Evolutionary conservation across 2,888 invertebrate genomes (phyloP).

Genomic region (Drosophila leonis): DNA sequence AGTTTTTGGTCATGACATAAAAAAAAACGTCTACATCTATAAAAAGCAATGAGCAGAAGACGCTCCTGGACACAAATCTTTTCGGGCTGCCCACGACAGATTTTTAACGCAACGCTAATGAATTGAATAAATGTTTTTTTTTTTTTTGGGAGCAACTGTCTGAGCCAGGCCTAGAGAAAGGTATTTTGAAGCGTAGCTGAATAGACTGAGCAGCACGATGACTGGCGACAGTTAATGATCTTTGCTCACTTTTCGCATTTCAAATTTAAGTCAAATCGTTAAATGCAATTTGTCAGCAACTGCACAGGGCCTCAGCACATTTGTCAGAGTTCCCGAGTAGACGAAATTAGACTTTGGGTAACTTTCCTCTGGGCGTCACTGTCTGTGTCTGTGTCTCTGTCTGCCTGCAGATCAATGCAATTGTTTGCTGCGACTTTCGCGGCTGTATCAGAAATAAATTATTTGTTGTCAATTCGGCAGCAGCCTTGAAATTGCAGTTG

Average conservation of each 20-base stretch:
- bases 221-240: conserved; percentile 11
- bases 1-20: conserved; percentile 76
- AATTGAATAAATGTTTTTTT: conserved; percentile 37
- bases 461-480: conserved; percentile 72
- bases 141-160: not conserved
- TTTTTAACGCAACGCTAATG: conserved; percentile 52
- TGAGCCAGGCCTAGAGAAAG: conserved; percentile 33
- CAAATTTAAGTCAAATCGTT: conserved; percentile 4
- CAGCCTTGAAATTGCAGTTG: conserved; percentile 61
- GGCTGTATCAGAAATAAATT: conserved; percentile 61
- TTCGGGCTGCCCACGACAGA: conserved; percentile 6
- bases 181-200: conserved; percentile 6
- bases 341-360: conserved; percentile 8
- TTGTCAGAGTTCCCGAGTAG: conserved; percentile 12
- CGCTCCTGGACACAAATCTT: conserved; percentile 7
- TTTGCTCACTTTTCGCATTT: conserved; percentile 10
- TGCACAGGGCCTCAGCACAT: not conserved
- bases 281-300: conserved; percentile 9
- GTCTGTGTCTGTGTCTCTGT: not conserved
- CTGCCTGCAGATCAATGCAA: conserved; percentile 30
- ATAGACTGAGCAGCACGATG: not conserved
- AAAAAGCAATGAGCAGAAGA: conserved; percentile 43
- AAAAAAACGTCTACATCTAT: conserved; percentile 36
- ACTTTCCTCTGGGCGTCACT: conserved; percentile 47
- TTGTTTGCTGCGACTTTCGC: conserved; percentile 64